phyloP scores from a whole-genome alignment of 30 jellyfish, hydroid and myxozoan species.

The Hydra vulgaris region DNA sequence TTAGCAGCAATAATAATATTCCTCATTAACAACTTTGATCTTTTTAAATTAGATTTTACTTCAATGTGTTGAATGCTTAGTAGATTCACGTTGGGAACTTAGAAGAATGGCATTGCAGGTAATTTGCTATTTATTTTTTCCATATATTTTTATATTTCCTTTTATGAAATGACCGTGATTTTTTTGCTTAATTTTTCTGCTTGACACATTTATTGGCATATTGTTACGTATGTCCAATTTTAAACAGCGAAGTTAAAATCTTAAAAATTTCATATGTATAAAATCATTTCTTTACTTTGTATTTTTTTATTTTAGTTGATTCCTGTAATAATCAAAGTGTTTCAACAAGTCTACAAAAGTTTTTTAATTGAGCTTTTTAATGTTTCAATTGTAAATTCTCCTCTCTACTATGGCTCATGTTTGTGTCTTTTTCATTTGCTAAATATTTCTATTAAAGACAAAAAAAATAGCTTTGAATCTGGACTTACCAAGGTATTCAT shows the following conservation, averaged over 20 bases:
- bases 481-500: background rate
- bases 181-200: no score
- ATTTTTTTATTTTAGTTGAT: background rate
- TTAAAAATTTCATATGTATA: no score
- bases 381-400: background rate
- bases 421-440: background rate
- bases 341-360: background rate
- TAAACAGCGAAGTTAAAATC: no score
- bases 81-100: conserved; percentile 67
- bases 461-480: background rate
- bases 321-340: background rate
- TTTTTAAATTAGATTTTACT: conserved; percentile 26
- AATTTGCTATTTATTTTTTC: background rate
- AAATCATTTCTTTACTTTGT: no score
- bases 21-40: no score
- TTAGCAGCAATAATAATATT: no score
- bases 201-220: no score
- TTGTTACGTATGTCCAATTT: background rate
- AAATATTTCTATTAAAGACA: background rate
- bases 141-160: no score
- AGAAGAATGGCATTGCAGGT: conserved; percentile 87
- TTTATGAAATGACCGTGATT: no score
- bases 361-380: background rate
- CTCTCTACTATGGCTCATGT: background rate
- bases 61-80: conserved; percentile 60